phyloP scores from a whole-genome alignment of 2,113 vertebrate genomes.

The Trichechus manatus region DNA sequence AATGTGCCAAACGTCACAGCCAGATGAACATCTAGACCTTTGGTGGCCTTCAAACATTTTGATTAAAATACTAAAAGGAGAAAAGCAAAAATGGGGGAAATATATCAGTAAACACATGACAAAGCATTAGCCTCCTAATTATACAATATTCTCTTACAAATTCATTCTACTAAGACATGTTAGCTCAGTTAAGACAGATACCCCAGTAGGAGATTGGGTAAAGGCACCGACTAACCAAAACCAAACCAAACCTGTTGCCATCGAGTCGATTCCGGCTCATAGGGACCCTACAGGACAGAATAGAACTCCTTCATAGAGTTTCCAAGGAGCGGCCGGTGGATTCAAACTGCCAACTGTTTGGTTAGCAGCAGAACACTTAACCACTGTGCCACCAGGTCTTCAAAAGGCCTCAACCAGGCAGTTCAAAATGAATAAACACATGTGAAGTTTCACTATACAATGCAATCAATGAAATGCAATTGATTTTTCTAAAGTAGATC shows the following conservation, averaged over 20 bases:
- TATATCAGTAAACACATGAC: neutral
- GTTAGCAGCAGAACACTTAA: too few species aligned
- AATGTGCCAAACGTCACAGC: neutral
- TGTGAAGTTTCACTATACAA: neutral
- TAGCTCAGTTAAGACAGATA: neutral
- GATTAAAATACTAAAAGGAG: neutral
- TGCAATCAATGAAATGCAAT: neutral
- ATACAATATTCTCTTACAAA: neutral
- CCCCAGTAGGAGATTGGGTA: neutral
- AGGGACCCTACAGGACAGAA: too few species aligned
- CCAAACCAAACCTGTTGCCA: too few species aligned
- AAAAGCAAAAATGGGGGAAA: neutral
- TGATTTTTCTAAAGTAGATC: too few species aligned
- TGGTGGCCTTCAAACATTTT: neutral
- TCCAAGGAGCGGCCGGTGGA: too few species aligned
- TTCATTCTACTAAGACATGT: neutral
- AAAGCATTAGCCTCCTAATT: neutral
- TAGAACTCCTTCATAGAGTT: too few species aligned
- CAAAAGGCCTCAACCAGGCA: too few species aligned
- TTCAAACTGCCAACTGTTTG: too few species aligned
- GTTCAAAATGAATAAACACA: neutral
- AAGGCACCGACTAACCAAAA: neutral
- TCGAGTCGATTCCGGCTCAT: too few species aligned
- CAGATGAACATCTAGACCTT: neutral
- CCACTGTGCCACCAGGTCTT: too few species aligned